A percentile compares a stretch with the other conserved stretches of the same genome.
Evolutionary conservation across 2,113 vertebrate genomes (phyloP).

Genomic region (Peromyscus californicus): DNA sequence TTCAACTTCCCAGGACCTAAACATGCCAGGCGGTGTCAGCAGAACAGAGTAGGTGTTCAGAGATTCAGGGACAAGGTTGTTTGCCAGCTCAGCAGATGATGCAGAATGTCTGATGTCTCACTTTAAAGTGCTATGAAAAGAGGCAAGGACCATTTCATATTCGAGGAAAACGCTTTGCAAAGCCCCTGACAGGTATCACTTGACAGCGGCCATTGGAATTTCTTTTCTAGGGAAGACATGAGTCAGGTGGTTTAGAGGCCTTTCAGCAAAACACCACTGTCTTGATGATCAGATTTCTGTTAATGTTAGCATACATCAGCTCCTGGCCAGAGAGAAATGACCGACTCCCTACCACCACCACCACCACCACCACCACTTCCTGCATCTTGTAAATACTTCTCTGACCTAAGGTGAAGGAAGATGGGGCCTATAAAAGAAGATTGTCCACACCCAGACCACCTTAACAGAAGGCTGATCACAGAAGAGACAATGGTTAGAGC

Average conservation of each 20-base stretch:
- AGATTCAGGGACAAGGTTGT: neutral
- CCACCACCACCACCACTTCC: neutral
- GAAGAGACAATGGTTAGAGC: neutral
- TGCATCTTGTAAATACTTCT: conserved; percentile 8
- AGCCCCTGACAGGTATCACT: conserved; percentile 58
- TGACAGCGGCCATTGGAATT: conserved; percentile 56
- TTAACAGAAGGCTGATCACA: conserved; percentile 13
- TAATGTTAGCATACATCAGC: neutral
- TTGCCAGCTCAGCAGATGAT: neutral
- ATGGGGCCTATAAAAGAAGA: neutral
- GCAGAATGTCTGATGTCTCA: conserved; percentile 17
- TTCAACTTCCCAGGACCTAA: neutral
- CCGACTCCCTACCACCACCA: neutral
- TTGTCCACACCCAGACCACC: neutral
- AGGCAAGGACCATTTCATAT: neutral
- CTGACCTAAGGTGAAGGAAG: neutral
- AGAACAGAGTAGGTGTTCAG: neutral
- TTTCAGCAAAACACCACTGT: conserved; percentile 66
- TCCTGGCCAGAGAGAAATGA: neutral
- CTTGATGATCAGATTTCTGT: conserved; percentile 36
- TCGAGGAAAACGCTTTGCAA: conserved; percentile 57
- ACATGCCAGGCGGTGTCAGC: neutral
- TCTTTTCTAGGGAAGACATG: conserved; percentile 61
- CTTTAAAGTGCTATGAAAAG: conserved; percentile 34
- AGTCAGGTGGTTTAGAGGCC: conserved; percentile 52